These are phyloP conservation scores for Chymomyza fuscimana DNA, from an alignment of 2,888 invertebrate species.

Conservation along the genomic window DNA sequence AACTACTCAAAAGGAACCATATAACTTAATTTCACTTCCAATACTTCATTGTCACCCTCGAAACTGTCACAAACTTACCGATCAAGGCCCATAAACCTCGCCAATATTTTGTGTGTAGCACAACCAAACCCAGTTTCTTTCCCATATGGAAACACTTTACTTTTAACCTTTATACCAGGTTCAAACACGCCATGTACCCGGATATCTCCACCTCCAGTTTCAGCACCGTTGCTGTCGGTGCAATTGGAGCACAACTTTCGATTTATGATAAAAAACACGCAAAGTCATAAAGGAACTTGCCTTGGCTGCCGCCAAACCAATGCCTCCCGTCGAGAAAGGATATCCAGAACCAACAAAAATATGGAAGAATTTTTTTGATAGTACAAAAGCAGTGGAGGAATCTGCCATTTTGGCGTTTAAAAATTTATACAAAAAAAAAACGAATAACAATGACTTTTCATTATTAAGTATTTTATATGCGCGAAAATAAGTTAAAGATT, in stretches of 20 bases:
- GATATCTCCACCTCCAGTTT: not conserved
- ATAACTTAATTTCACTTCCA: not conserved
- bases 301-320: not conserved
- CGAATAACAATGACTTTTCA: no score
- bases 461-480: no score
- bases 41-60: not conserved
- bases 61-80: not conserved
- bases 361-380: not conserved
- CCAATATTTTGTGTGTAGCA: not conserved
- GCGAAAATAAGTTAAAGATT: no score
- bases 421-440: no score
- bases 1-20: not conserved
- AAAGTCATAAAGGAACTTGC: conserved; percentile 10
- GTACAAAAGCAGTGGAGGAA: not conserved
- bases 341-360: conserved; percentile 15
- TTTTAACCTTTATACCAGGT: not conserved
- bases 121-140: not conserved
- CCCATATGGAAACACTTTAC: no score
- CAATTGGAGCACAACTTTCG: conserved; percentile 25
- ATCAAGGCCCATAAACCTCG: not conserved
- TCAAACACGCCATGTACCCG: not conserved
- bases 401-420: no score
- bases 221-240: conserved; percentile 59
- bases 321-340: not conserved
- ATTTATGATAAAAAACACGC: conserved; percentile 74